phyloP scores from a whole-genome alignment of 2,113 vertebrate species.

The Ctenodactylus gundi region DNA sequence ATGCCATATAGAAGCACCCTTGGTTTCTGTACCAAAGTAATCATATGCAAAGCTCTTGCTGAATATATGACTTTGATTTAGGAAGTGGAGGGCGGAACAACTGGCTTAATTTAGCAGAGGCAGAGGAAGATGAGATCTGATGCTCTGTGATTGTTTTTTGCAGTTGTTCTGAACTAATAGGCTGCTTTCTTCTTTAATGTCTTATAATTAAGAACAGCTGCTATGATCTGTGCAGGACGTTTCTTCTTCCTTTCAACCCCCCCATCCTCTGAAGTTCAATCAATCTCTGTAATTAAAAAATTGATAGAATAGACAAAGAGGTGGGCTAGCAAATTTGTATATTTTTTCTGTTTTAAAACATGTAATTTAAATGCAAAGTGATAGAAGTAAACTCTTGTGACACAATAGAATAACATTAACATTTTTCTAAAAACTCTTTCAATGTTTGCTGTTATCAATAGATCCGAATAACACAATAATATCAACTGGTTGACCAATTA shows the following conservation, averaged over 20 bases:
- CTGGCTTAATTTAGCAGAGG: constrained; percentile 48
- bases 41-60: not conserved
- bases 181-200: constrained; percentile 48
- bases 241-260: not conserved
- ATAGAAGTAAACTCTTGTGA: not conserved
- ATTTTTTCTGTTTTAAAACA: not conserved
- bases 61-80: constrained; percentile 19
- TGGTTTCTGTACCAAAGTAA: not conserved
- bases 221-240: not conserved
- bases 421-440: not conserved
- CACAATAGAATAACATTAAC: not conserved
- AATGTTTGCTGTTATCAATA: not conserved
- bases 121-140: not conserved
- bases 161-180: constrained; percentile 39
- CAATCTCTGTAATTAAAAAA: not conserved
- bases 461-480: not conserved
- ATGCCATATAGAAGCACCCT: not conserved
- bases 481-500: not conserved
- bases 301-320: not conserved
- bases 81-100: not conserved
- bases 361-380: not conserved
- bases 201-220: constrained; percentile 62
- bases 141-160: constrained; percentile 15
- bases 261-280: not conserved
- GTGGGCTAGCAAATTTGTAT: not conserved